These are phyloP conservation scores for Larimichthys crocea DNA, from an alignment of 2,113 vertebrate species.

Conservation along the genomic window DNA sequence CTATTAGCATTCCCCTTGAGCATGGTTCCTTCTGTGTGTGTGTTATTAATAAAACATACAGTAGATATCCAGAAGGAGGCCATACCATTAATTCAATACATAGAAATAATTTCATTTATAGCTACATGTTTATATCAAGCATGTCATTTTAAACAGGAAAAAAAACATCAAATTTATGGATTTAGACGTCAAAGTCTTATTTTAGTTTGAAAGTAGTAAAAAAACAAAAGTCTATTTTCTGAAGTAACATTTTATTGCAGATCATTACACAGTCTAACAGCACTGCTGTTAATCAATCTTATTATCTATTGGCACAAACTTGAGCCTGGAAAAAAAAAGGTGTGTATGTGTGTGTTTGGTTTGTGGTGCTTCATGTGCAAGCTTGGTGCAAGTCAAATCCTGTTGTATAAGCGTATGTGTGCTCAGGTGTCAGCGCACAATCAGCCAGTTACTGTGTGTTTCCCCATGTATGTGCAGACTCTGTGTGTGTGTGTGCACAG, in stretches of 20 bases:
- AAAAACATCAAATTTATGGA: background rate
- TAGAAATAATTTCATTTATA: constrained; percentile 54
- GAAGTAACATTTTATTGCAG: background rate
- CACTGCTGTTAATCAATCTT: background rate
- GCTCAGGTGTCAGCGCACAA: constrained; percentile 62
- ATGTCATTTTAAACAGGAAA: background rate
- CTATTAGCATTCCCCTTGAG: constrained; percentile 72
- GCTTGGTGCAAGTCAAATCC: constrained; percentile 46
- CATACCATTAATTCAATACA: constrained; percentile 58
- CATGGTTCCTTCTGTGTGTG: constrained; percentile 44
- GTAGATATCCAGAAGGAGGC: constrained; percentile 59
- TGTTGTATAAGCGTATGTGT: constrained; percentile 59
- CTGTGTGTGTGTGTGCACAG: background rate
- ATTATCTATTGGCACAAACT: background rate
- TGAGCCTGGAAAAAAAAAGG: background rate
- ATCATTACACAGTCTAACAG: background rate
- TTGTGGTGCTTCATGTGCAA: background rate
- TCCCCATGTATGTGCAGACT: constrained; percentile 43
- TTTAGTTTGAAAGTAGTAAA: background rate
- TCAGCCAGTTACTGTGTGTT: constrained; percentile 37
- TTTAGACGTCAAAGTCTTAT: background rate
- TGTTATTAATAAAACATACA: constrained; percentile 78
- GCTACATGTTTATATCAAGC: constrained; percentile 18
- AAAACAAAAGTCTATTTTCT: no score
- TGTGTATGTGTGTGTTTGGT: constrained; percentile 11